Base-by-base conservation (phyloP, 35 echinoderm and acorn worm species). In the Hemicentrotus pulcherrimus region DNA sequence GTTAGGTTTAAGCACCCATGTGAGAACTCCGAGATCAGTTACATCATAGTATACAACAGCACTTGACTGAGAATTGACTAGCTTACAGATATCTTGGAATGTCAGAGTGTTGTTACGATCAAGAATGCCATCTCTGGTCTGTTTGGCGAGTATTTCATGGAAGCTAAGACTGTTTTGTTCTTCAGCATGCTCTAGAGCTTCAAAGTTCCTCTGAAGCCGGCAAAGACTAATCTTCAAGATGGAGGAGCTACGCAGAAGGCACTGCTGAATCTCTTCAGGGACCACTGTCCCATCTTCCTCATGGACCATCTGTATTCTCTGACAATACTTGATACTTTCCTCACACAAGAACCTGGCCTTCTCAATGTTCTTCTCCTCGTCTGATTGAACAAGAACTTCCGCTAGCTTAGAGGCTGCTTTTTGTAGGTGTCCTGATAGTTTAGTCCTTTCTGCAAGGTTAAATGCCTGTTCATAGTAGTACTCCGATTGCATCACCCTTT, bases 391-490 rank as follows among this genome's bases (percentile, higher is more conserved):
- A 32, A 98, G 88, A n/a, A 96, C 94, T 28, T 94, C 86, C 1
- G 98, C 96, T 11, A 99, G 94, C 86, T 98, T 95, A 30, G 95
- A 92, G 31, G 94, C 52, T 19, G 96, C 95, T 8, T 46, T 24
- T 31, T 96, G 95, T 9, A 86, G 91, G 24, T 98, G 55, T 16
- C 95, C 96, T 0, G 31, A 41, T 4, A 95, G 94, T 14, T 95
- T 94, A 31, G 91, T 92, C 55, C 88, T 96, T 65, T 98, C 97
- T 32, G 96, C 97, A 14, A 97, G 86, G 31, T 92, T 93, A 31
- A 95, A 94, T 13, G 98, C 97, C 88, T 97, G 94, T 61, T 98
- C 97, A 94, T 92, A 99, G 55, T 95, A 98, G 86, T 99, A 95
- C 31, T 95, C 91, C 24, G 98, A 95, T 92, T 97, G 96, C 58